Evolutionary conservation across 2,113 vertebrate genomes (phyloP), one percentile per base, ranked within the genome.

Genomic region (Chamaea fasciata): DNA sequence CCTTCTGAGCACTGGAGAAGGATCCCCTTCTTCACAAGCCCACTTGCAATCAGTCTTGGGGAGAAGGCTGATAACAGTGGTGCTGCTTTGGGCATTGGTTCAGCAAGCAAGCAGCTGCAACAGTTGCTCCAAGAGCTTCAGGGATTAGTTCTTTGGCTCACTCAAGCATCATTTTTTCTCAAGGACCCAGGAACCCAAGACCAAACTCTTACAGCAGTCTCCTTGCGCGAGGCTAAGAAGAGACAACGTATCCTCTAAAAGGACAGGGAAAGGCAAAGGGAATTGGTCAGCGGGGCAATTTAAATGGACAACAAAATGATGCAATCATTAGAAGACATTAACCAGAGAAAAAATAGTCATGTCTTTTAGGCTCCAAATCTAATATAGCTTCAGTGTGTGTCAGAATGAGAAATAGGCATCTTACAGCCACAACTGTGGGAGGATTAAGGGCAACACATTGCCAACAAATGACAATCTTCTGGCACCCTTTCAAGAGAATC

Each of bases 31-130:
- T 82, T 90, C 37, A 19, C 47, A 83, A 83, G 68, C 44, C 64
- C 79, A 81, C 52, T 63, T 41, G 85, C 63, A 60, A 83, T 80
- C 90, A 89, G 83, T 30, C 68, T 70, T 53, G 27, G 76, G 64
- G 37, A 92, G 60, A 84, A 74, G 52, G 46, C 78, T 77, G 81
- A 4, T 87, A 95, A 74, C 63, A 63, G 84, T 24, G 67, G 70
- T 37, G 20, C 87, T 94, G 81, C 84, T 92, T n/a, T 83, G 84
- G 94, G 89, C 75, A 85, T 67, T 82, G 77, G n/a, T 37, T 91
- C 92, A 93, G 90, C 88, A 93, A 90, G 83, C 65, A 73, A 64
- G 76, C 60, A 84, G 73, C 71, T 88, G 76, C 52, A 74, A 83
- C 68, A 75, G 79, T 33, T 70, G 71, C 88, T 93, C 73, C 76